phyloP scores from a whole-genome alignment of 2,113 vertebrate species.

The Carettochelys insculpta region DNA sequence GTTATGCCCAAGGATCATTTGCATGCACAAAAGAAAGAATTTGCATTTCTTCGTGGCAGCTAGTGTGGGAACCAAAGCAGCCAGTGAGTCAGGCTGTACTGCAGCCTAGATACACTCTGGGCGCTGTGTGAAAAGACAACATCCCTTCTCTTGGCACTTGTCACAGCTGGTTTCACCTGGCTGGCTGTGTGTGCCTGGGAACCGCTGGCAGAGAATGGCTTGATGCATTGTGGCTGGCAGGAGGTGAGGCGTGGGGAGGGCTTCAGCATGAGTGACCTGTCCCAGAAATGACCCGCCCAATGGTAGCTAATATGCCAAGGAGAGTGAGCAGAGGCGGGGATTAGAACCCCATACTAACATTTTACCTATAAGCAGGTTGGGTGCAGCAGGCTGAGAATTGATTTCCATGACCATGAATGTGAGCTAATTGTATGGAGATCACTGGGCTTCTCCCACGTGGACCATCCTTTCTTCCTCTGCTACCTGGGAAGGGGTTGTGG shows the following conservation, averaged over 20 bases:
- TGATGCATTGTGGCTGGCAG: not conserved
- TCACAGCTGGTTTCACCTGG: constrained; percentile 66
- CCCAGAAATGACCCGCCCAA: not conserved
- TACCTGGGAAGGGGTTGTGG: not conserved
- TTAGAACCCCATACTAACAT: not conserved
- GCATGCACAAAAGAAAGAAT: constrained; percentile 57
- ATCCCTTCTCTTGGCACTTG: constrained; percentile 41
- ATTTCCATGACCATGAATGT: no score
- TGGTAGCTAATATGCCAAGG: not conserved
- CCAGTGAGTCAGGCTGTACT: constrained; percentile 6
- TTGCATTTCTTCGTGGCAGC: constrained; percentile 73
- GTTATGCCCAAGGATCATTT: constrained; percentile 52
- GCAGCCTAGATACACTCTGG: not conserved
- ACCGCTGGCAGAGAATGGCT: not conserved
- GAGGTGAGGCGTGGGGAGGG: not conserved
- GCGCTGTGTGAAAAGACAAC: constrained; percentile 73
- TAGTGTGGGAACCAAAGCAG: constrained; percentile 49
- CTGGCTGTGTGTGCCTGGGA: constrained; percentile 63
- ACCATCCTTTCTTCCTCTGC: fast-evolving
- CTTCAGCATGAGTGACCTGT: not conserved
- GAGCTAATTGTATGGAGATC: not conserved
- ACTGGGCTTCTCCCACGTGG: not conserved
- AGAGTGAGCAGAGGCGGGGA: not conserved
- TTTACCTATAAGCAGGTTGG: not conserved
- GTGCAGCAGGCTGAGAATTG: not conserved